These are phyloP conservation scores for Lissocephala sabroskyi DNA, from an alignment of 2,888 invertebrate genomes.

Conservation along the genomic window DNA sequence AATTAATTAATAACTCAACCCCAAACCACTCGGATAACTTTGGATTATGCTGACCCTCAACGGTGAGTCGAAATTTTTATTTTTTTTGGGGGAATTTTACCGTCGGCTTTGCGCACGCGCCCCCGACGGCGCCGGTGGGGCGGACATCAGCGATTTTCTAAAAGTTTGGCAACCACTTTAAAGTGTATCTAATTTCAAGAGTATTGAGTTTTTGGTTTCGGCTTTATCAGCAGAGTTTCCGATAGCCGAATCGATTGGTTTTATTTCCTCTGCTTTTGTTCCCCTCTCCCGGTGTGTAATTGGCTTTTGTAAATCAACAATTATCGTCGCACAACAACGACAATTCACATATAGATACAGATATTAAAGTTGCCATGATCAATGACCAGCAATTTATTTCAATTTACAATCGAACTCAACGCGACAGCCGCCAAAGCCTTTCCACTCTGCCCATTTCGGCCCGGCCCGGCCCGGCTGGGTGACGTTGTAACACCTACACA, in stretches of 20 bases:
- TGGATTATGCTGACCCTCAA: slow-evolving; percentile 44
- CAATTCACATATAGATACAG: not conserved
- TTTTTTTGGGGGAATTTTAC: slow-evolving; percentile 23
- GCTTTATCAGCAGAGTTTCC: slow-evolving; percentile 32
- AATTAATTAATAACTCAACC: slow-evolving; percentile 13
- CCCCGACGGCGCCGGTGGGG: slow-evolving; percentile 11
- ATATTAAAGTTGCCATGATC: slow-evolving; percentile 10
- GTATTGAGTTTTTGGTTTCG: not conserved
- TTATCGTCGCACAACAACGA: slow-evolving; percentile 3
- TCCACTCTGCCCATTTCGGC: not conserved
- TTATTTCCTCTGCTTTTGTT: not conserved
- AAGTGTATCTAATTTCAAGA: slow-evolving; percentile 21
- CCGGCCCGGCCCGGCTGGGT: not conserved
- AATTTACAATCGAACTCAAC: slow-evolving; percentile 18
- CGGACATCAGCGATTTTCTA: not conserved
- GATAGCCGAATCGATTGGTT: slow-evolving; percentile 13
- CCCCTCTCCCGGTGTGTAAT: no score
- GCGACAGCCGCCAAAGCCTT: not conserved
- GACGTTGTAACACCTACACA: slow-evolving; percentile 35
- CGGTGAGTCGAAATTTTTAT: slow-evolving; percentile 14
- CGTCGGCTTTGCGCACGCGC: slow-evolving; percentile 51
- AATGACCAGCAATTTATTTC: slow-evolving; percentile 41
- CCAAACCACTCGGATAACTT: slow-evolving; percentile 59
- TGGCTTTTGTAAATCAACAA: slow-evolving; percentile 15
- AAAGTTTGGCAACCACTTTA: not conserved